A percentile compares a stretch with the other conserved stretches of the same genome.
phyloP scores from a whole-genome alignment of 2,888 invertebrate genomes.

The Linnaemya vulpina region DNA sequence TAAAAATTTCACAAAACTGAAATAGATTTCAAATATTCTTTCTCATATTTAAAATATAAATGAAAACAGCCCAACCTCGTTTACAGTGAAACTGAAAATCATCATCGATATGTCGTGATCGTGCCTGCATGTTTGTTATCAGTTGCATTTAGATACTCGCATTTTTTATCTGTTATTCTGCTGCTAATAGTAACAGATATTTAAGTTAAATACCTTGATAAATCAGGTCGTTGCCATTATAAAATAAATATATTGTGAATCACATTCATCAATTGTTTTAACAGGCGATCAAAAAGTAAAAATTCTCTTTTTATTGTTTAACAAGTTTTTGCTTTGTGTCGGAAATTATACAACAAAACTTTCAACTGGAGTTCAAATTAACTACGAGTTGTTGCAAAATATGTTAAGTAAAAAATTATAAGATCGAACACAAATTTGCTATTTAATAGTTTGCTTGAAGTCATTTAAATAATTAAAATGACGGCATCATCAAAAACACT shows the following conservation, averaged over 20 bases:
- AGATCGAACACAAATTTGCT: neutral
- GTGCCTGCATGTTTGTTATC: neutral
- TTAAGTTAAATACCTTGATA: slow-evolving; percentile 65
- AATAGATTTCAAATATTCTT: too few relatives aligned
- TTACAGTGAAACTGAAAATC: too few relatives aligned
- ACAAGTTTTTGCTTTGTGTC: neutral
- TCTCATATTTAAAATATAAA: too few relatives aligned
- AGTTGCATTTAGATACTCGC: neutral
- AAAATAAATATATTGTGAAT: slow-evolving; percentile 37
- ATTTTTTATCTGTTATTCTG: neutral
- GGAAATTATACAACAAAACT: slow-evolving; percentile 10
- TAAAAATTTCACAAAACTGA: too few relatives aligned
- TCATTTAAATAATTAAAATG: slow-evolving; percentile 42
- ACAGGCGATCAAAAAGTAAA: neutral
- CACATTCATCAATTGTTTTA: slow-evolving; percentile 40
- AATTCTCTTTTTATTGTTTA: slow-evolving; percentile 2
- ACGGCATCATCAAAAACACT: slow-evolving; percentile 22
- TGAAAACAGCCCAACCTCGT: too few relatives aligned
- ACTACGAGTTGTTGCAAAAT: neutral
- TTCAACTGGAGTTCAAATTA: neutral
- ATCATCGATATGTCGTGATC: too few relatives aligned
- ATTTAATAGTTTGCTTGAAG: neutral
- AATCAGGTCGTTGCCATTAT: slow-evolving; percentile 66
- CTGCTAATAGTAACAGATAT: slow-evolving; percentile 41
- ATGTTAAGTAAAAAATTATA: neutral